Percentiles rank a stretch among this genome's conserved stretches.
These are phyloP conservation scores for Felis catus DNA, from an alignment of 2,113 vertebrate species.

Conservation along the genomic window F.catus_Fca126_mat1.0 CM031412.1:113606501-113607000, in stretches of 20 bases:
- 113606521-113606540: conserved; percentile 13
- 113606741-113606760: not conserved
- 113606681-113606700: not conserved
- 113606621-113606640: conserved; percentile 37
- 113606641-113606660: conserved; percentile 41
- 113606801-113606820: not conserved
- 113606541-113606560: conserved; percentile 61
- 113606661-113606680: conserved; percentile 12
- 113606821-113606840: not conserved
- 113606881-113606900: not conserved
- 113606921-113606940: not conserved
- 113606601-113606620: conserved; percentile 1
- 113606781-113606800: too few relatives aligned
- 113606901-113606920: not conserved
- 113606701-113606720: not conserved
- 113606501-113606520: not conserved
- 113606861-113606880: not conserved
- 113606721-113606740: rapidly evolving
- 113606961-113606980: not conserved
- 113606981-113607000: not conserved
- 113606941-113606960: not conserved
- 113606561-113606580: conserved; percentile 11
- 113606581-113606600: conserved; percentile 54
- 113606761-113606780: not conserved
- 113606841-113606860: not conserved